phyloP scores from a whole-genome alignment of 2,888 invertebrate genomes.

The Drosophila prolongata region DNA sequence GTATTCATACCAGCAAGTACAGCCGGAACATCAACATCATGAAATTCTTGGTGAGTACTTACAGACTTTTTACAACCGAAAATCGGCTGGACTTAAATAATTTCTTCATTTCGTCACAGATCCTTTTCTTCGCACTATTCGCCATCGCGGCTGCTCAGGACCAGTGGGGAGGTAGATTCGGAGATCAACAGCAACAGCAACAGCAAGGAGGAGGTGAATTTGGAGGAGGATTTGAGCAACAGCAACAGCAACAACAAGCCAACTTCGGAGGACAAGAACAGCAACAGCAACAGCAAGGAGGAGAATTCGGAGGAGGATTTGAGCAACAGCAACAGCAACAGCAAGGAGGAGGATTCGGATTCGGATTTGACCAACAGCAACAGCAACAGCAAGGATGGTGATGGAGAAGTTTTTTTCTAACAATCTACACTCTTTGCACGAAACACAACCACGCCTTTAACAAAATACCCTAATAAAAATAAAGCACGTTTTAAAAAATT shows the following conservation, averaged over 20 bases:
- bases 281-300: slow-evolving; percentile 13
- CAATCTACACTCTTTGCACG: too few relatives aligned
- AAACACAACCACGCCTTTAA: background rate
- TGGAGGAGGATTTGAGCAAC: background rate
- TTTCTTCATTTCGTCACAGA: background rate
- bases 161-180: slow-evolving; percentile 9
- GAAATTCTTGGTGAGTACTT: slow-evolving; percentile 22
- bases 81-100: too few relatives aligned
- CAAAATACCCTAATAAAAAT: background rate
- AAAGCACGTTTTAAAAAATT: too few relatives aligned
- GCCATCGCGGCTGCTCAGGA: slow-evolving; percentile 17
- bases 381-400: slow-evolving; percentile 1
- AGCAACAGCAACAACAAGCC: background rate
- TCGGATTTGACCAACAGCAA: background rate
- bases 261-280: slow-evolving; percentile 2
- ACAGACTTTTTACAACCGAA: too few relatives aligned
- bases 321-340: slow-evolving; percentile 2
- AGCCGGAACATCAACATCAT: slow-evolving; percentile 18
- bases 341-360: background rate
- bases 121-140: slow-evolving; percentile 24
- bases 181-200: slow-evolving; percentile 10
- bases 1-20: background rate
- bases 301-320: background rate
- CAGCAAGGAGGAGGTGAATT: slow-evolving; percentile 5
- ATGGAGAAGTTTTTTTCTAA: too few relatives aligned